A percentile compares a stretch with the other conserved stretches of the same genome.
Conservation (phyloP, 2,113 vertebrate species). For the Hippolais icterina region DNA sequence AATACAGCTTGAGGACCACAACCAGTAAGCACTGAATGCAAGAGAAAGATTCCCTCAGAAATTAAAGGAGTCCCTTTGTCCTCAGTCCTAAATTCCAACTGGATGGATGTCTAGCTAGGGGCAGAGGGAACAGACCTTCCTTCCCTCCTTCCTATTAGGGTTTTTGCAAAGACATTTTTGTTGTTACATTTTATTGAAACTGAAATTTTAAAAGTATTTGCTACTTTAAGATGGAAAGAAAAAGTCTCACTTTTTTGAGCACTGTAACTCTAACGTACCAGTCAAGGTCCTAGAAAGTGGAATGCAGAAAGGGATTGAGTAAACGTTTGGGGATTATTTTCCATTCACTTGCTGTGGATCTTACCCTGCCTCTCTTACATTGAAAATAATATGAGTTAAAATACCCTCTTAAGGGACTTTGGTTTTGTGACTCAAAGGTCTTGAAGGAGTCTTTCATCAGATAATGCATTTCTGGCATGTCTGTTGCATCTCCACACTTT, state of each 20-base stretch:
- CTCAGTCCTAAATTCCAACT: accelerated
- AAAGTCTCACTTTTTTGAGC: accelerated
- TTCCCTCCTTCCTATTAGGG: background rate
- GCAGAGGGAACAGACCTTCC: background rate
- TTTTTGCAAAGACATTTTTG: background rate
- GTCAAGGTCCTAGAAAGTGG: background rate
- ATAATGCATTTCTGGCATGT: background rate
- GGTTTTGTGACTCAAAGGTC: background rate
- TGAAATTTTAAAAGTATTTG: background rate
- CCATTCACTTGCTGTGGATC: background rate
- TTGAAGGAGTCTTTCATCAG: background rate
- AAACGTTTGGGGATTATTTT: background rate
- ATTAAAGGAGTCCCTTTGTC: background rate
- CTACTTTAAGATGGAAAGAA: background rate
- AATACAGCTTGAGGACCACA: background rate
- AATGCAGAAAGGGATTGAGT: background rate
- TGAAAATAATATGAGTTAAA: background rate
- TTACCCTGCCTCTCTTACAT: background rate
- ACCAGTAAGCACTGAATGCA: background rate
- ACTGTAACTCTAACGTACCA: background rate
- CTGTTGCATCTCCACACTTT: background rate
- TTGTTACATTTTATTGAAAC: background rate
- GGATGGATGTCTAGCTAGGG: background rate
- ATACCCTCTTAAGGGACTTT: background rate
- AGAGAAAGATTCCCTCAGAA: background rate